Base-by-base conservation (phyloP, 2,888 invertebrate genomes). In the Scelioninae gen. 1 region DNA sequence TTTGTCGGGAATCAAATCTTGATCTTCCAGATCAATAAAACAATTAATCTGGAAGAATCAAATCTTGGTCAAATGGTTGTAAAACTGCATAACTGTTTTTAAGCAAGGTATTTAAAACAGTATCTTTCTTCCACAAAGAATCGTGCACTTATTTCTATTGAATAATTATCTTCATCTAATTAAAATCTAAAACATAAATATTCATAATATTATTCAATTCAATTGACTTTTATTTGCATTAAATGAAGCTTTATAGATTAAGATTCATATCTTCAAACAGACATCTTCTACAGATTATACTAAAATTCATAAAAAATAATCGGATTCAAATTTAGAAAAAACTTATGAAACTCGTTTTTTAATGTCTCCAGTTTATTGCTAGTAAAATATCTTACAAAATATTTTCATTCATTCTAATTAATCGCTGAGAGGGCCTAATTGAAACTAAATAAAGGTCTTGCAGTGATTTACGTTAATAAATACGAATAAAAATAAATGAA, bases 131-230 rank as follows among this genome's bases (percentile, higher is more conserved):
- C 3, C 11, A 10, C 0, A 38, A 38, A 38, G 9, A 38, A 38
- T 38, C 38, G 38, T 11, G 38, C 11, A 10, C 38, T 38, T 45
- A 45, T 45, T 45, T 45, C 9, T 45, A 45, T 45, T 11, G 13
- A 45, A n/a, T 13, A 45, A 45, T 7, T 45, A n/a, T 45, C 11
- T 45, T 10, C 11, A 45, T 45, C 23, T 23, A 23, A 23, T 23
- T 23, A 23, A 23, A 23, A 45, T n/a, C n/a, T 0, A 45, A 45
- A n/a, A 13, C 45, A 13, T 45, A 45, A 45, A 13, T 51, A 51
- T 55, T 55, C 53, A 55, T 55, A 29, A 31, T 31, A 31, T n/a
- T n/a, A 13, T 23, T 55, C 31, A 55, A 55, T 55, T 55, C n/a
- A 29, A 55, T 31, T 55, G 13, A 29, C 10, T 3, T 1, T 11